These are phyloP conservation scores for Cinclus cinclus DNA, from an alignment of 2,113 vertebrate genomes.

Conservation along the genomic window DNA sequence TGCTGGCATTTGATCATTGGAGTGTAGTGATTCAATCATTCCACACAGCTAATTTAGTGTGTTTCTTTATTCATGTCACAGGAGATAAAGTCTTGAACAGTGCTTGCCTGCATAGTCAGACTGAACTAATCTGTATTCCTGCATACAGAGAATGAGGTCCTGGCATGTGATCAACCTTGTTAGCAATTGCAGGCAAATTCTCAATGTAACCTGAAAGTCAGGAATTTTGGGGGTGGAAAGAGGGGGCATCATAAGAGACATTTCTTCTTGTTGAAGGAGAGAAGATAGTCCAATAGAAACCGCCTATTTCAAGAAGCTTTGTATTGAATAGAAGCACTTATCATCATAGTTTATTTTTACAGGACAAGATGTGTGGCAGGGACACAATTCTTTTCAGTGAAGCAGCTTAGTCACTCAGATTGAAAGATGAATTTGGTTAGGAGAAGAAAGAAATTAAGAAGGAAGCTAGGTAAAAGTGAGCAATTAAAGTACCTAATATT, in stretches of 20 bases:
- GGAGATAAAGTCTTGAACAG: not conserved
- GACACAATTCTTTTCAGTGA: not conserved
- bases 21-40: constrained; percentile 19
- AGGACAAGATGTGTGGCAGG: not conserved
- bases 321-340: not conserved
- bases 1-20: not conserved
- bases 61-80: constrained; percentile 17
- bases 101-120: not conserved
- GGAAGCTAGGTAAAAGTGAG: not conserved
- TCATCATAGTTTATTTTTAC: not conserved
- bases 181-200: not conserved
- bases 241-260: not conserved
- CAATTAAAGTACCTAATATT: not conserved
- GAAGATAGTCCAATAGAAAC: not conserved
- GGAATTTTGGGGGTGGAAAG: not conserved
- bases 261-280: not conserved
- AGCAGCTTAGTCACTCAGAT: not conserved
- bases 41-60: not conserved
- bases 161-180: not conserved
- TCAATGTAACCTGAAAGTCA: not conserved
- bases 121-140: not conserved
- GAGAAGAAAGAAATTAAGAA: not conserved
- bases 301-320: not conserved
- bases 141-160: not conserved
- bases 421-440: not conserved